phyloP scores from a whole-genome alignment of 37 sponge, comb jelly and placozoan genomes.

The Diacarnus erythraeanus region DNA sequence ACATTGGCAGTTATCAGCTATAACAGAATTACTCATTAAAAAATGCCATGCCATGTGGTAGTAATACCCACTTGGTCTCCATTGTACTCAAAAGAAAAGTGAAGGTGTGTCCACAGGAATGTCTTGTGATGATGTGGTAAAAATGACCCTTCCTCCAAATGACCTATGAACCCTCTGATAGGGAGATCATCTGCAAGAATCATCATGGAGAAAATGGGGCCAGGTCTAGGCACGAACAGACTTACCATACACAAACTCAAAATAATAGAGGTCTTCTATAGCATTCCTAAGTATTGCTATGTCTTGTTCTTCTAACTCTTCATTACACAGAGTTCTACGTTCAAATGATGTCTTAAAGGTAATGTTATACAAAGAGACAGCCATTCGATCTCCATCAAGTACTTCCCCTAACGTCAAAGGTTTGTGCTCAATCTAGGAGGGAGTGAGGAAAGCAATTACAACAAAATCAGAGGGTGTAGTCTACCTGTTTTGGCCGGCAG shows the following conservation, averaged over 20 bases:
- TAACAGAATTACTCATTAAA: not conserved
- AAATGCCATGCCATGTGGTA: not conserved
- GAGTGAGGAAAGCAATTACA: not conserved
- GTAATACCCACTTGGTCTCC: slow-evolving; percentile 48
- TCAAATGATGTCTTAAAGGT: slow-evolving; percentile 71
- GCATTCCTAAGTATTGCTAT: slow-evolving; percentile 63
- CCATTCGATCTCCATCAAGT: slow-evolving; percentile 92
- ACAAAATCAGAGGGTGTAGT: not conserved
- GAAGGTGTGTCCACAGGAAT: slow-evolving; percentile 85
- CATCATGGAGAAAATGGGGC: not conserved
- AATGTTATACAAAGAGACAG: slow-evolving; percentile 75
- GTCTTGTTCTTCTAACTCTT: slow-evolving; percentile 32
- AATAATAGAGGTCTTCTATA: slow-evolving; percentile 92
- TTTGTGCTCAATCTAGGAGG: slow-evolving; percentile 71
- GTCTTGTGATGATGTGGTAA: slow-evolving; percentile 81
- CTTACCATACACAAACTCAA: slow-evolving; percentile 91
- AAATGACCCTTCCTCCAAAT: slow-evolving; percentile 81
- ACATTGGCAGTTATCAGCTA: slow-evolving; percentile 84
- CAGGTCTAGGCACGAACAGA: not conserved
- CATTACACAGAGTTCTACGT: slow-evolving; percentile 66
- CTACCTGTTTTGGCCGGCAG: slow-evolving; percentile 80
- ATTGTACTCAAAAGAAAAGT: slow-evolving; percentile 83
- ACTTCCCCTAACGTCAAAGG: slow-evolving; percentile 89
- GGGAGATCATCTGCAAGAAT: slow-evolving; percentile 77
- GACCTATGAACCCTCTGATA: slow-evolving; percentile 91